Base-by-base conservation (phyloP, 2,888 invertebrate genomes). In the Apodemia zela region DNA sequence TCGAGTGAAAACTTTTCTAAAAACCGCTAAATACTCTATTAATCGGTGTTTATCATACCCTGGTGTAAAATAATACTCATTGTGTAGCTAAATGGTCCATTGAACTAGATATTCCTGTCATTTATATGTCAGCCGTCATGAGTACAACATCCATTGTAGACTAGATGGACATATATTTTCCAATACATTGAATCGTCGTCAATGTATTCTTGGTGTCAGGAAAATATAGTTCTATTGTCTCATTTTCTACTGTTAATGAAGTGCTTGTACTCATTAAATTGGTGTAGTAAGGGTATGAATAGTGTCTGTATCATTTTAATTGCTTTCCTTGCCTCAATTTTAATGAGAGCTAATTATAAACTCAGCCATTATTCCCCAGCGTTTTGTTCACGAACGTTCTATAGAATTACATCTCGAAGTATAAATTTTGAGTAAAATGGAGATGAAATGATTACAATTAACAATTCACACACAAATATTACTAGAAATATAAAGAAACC, bases 261-360 rank as follows among this genome's bases (percentile, higher is more conserved):
- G 25, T 29, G 54, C 25, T 25, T 25, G 25, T 54, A 54, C 25
- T 54, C 54, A 54, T 54, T 29, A 54, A 6, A 54, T 54, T 54
- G 54, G 29, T 29, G 15, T 21, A 7, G 25, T 25, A 15, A 25
- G 25, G 25, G 21, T 15, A 54, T 54, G 25, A 54, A 54, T 54
- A 54, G 54, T 54, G 54, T 54, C 54, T 54, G 25, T 54, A 25
- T 15, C 54, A 25, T 54, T 54, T 54, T 54, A 54, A 54, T 54
- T 54, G 54, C 54, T 54, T 54, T 54, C 29, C 25, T 25, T 54
- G 10, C 54, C 25, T 54, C 25, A 54, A 54, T 54, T 25, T 54
- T 54, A 54, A 54, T 54, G 54, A 54, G 54, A 54, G 29, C 54
- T 54, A 54, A 54, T 54, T 54, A 54, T 54, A 54, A 54, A 54